Evolutionary conservation across 2,888 invertebrate genomes (phyloP).

Genomic region (Gasteruption jaculator): DNA sequence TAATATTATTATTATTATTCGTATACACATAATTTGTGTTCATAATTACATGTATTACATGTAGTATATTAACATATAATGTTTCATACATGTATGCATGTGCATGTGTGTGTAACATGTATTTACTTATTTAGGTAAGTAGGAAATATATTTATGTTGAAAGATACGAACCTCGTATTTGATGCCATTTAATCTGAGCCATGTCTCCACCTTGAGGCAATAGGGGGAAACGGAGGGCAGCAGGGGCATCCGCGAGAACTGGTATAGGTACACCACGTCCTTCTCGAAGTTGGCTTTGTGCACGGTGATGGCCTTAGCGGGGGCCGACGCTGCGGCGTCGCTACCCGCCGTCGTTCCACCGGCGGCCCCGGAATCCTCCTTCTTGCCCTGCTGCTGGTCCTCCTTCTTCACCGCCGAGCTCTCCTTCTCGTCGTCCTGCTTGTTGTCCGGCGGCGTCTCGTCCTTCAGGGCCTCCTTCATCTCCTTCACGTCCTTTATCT

Average conservation of each 20-base stretch:
- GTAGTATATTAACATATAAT: too few species aligned
- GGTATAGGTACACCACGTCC: constrained; percentile 90
- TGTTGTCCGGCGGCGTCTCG: constrained; percentile 46
- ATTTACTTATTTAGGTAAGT: too few species aligned
- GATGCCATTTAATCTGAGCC: constrained; percentile 85
- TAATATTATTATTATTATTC: too few species aligned
- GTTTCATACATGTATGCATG: too few species aligned
- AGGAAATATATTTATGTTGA: too few species aligned
- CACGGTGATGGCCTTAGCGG: constrained; percentile 71
- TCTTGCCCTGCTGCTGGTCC: constrained; percentile 47
- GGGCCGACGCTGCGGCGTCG: constrained; percentile 55
- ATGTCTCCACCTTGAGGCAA: constrained; percentile 94
- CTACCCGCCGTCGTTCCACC: constrained; percentile 54
- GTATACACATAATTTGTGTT: too few species aligned
- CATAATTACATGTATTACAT: too few species aligned
- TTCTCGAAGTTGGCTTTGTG: constrained; percentile 87
- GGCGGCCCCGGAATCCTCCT: constrained; percentile 46
- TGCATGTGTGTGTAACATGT: too few species aligned
- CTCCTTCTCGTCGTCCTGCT: constrained; percentile 46
- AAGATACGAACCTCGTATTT: constrained; percentile 94
- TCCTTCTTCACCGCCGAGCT: constrained; percentile 45
- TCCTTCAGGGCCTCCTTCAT: constrained; percentile 55
- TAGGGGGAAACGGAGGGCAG: constrained; percentile 88
- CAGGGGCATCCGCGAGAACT: constrained; percentile 85
- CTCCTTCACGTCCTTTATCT: constrained; percentile 57